phyloP scores from a whole-genome alignment of 2,113 vertebrate genomes.

The Nymphicus hollandicus region DNA sequence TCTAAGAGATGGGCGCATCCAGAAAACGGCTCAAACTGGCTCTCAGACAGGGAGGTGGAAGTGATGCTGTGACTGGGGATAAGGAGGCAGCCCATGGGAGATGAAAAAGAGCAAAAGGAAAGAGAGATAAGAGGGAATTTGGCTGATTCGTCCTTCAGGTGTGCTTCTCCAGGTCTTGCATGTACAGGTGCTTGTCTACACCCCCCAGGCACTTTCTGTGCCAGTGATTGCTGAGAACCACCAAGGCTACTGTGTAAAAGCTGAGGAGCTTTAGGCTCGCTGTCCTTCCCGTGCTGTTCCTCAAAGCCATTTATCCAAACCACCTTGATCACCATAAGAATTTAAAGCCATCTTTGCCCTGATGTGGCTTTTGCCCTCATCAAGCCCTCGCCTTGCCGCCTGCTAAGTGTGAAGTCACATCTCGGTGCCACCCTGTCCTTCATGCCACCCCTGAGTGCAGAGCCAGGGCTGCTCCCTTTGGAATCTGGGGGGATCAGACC shows the following conservation, averaged over 20 bases:
- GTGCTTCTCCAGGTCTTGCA: slow-evolving; percentile 25
- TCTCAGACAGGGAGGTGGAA: background rate
- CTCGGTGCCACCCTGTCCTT: background rate
- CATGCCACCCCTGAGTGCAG: background rate
- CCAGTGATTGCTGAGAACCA: background rate
- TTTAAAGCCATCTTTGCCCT: background rate
- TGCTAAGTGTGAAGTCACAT: background rate
- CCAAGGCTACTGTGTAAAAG: background rate
- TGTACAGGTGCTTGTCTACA: background rate
- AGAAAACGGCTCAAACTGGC: background rate
- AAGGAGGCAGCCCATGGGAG: background rate
- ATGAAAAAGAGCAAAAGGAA: background rate
- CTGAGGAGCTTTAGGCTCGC: background rate
- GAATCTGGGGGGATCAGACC: accelerated
- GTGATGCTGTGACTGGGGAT: background rate
- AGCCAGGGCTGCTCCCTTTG: background rate
- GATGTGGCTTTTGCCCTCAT: accelerated
- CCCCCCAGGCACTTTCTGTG: background rate
- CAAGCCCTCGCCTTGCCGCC: background rate
- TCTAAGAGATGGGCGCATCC: background rate
- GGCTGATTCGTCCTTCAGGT: background rate
- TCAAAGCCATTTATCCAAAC: background rate
- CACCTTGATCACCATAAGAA: accelerated
- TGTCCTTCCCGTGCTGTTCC: background rate
- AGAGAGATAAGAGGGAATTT: background rate